Conservation (phyloP, 1,140 invertebrate genomes). For the Drosophila grimshawi region DNA sequence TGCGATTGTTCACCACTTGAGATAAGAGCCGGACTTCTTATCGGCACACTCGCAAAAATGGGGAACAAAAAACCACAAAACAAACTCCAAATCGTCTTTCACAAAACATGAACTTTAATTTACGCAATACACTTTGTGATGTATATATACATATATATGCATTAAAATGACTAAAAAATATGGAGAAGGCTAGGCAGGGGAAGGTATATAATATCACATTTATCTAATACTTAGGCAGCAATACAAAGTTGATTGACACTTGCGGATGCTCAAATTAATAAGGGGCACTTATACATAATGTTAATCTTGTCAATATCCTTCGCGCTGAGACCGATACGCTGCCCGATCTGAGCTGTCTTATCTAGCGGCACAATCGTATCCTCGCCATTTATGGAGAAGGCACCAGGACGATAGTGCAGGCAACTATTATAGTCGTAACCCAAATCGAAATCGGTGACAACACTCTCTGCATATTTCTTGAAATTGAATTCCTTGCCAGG, state of each 20-base stretch:
- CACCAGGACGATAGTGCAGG: slow-evolving; percentile 91
- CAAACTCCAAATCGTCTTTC: slow-evolving; percentile 3
- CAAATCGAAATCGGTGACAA: slow-evolving; percentile 85
- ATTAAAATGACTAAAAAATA: neutral
- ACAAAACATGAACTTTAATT: slow-evolving; percentile 34
- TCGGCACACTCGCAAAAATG: slow-evolving; percentile 25
- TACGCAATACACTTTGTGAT: slow-evolving; percentile 27
- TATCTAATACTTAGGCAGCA: slow-evolving; percentile 30
- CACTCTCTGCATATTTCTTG: slow-evolving; percentile 84
- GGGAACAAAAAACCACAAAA: slow-evolving; percentile 4
- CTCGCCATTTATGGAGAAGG: slow-evolving; percentile 90
- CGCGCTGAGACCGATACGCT: slow-evolving; percentile 87
- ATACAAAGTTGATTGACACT: neutral
- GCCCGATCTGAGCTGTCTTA: slow-evolving; percentile 85
- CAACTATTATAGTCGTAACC: slow-evolving; percentile 90
- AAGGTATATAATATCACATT: slow-evolving; percentile 33
- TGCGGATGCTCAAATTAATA: slow-evolving; percentile 42
- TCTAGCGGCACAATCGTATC: slow-evolving; percentile 87
- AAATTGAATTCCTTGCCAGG: slow-evolving; percentile 86
- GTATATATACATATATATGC: slow-evolving; percentile 30
- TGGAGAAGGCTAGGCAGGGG: neutral
- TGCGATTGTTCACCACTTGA: slow-evolving; percentile 24
- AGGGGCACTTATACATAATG: slow-evolving; percentile 80
- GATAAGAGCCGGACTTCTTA: slow-evolving; percentile 54
- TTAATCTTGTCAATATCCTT: slow-evolving; percentile 86